Evolutionary conservation across 2,113 vertebrate species (phyloP).

Genomic region (Reinhardtius hippoglossoides): DNA sequence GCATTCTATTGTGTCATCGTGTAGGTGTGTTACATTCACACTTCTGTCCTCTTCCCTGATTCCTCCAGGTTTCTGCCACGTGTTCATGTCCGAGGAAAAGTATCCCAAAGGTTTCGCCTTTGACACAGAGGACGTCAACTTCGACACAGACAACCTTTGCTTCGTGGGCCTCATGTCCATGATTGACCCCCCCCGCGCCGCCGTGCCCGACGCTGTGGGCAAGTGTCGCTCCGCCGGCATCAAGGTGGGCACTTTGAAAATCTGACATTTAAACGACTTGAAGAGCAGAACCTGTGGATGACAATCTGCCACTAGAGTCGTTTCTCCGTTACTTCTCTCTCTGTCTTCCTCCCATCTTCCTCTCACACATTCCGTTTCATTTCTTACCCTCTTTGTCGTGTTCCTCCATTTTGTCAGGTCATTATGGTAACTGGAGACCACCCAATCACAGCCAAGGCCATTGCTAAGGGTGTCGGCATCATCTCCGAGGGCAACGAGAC

Average conservation of each 20-base stretch:
- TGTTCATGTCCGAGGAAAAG: slow-evolving; percentile 87
- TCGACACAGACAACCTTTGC: slow-evolving; percentile 90
- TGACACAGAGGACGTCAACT: slow-evolving; percentile 92
- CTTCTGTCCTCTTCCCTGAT: not conserved
- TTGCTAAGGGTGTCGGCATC: slow-evolving; percentile 93
- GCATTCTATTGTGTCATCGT: not conserved
- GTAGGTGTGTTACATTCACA: not conserved
- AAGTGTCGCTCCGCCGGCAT: slow-evolving; percentile 93
- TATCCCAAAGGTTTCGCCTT: slow-evolving; percentile 93
- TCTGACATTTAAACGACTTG: slow-evolving; percentile 18
- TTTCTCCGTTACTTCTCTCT: no score
- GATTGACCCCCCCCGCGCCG: slow-evolving; percentile 92
- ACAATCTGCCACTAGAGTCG: no score
- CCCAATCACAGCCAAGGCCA: slow-evolving; percentile 94
- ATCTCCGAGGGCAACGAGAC: slow-evolving; percentile 95
- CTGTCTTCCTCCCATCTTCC: no score
- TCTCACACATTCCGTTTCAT: not conserved
- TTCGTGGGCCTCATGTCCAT: slow-evolving; percentile 95
- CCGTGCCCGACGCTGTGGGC: slow-evolving; percentile 91
- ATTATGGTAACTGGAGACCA: slow-evolving; percentile 95
- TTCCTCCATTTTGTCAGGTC: slow-evolving; percentile 69
- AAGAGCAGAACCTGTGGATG: not conserved
- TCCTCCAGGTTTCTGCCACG: slow-evolving; percentile 89
- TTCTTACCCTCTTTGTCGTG: not conserved
- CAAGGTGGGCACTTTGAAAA: slow-evolving; percentile 75